phyloP scores from a whole-genome alignment of 1,140 invertebrate genomes.

The Oedothorax gibbosus region DNA sequence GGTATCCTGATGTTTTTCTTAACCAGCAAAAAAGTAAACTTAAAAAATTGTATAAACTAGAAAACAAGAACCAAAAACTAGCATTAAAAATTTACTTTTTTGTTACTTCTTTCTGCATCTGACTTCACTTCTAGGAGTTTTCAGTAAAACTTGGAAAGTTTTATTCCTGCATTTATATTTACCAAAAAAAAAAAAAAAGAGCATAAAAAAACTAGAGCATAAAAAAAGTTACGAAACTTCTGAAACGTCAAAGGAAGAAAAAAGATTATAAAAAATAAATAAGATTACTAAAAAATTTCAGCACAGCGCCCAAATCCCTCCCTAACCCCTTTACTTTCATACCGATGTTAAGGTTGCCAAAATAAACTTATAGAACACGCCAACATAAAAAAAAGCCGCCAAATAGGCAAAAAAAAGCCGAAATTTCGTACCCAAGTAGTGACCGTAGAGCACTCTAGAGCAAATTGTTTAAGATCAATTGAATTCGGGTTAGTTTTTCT shows the following conservation, averaged over 20 bases:
- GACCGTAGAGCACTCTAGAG: too few species aligned
- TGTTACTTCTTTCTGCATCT: constrained; percentile 5
- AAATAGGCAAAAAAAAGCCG: too few species aligned
- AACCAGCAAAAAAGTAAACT: too few species aligned
- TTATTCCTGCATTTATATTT: constrained; percentile 30
- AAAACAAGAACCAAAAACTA: background rate
- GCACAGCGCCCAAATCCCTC: constrained; percentile 5
- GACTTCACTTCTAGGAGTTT: constrained; percentile 23
- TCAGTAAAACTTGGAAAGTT: constrained; percentile 37
- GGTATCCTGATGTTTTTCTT: too few species aligned
- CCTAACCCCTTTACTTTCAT: background rate
- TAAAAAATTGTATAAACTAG: background rate
- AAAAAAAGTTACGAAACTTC: constrained; percentile 31
- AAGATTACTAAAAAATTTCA: constrained; percentile 14
- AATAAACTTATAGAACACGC: too few species aligned
- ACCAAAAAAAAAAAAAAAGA: background rate
- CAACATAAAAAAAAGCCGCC: too few species aligned
- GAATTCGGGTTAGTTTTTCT: too few species aligned
- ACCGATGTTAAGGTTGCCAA: too few species aligned
- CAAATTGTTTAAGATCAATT: too few species aligned
- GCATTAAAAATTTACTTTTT: constrained; percentile 20
- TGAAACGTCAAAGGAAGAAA: constrained; percentile 10
- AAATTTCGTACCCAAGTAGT: too few species aligned
- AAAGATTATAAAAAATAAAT: constrained; percentile 6
- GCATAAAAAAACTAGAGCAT: background rate